Base-by-base conservation (phyloP, 2,113 vertebrate genomes). In the Gavia stellata region DNA sequence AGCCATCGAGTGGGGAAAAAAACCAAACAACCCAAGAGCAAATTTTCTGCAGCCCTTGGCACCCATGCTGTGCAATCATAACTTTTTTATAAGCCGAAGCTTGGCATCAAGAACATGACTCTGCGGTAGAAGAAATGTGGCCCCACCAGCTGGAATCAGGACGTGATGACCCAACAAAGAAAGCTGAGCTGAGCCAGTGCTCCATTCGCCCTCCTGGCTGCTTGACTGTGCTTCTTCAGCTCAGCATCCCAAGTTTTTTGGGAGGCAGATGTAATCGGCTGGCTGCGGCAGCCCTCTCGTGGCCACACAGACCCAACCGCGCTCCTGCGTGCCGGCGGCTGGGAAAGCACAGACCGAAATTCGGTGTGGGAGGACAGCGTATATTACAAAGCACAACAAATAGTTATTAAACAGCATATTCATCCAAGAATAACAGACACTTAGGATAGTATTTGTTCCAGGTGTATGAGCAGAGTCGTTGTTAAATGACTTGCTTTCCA, bases 281-380 rank as follows among this genome's bases (percentile, higher is more conserved):
- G 84, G 70, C 49, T 82, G 91, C 83, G 83, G 47, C 88, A 87
- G 95, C 97, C 96, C 96, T 93, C 98, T 97, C 6, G 90, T 96
- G 97, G 97, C 56, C 55, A 29, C 42, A 1, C 34, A 14, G 18
- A 33, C 25, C 58, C 63, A n/a, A 11, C 44, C 21, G 0, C 2
- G 2, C 25, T 86, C 29, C 58, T 17, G 75, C 55, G 2, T 1
- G 13, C n/a, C 1, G 1, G 73, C 14, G 67, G 38, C 77, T 56
- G 84, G 88, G 40, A 62, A 77, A 34, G n/a, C 49, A n/a, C 16
- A 20, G 38, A 1, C 44, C 9, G 1, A 55, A 16, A 29, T 20
- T 15, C 52, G 12, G 8, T 0, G 7, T 4, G 44, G 47, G 49
- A 74, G 12, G 53, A 70, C 4, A 53, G 55, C 1, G 0, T 24